These are phyloP conservation scores for Pseudomyrmex pallidus DNA, from an alignment of 1,140 invertebrate genomes.

Conservation along the genomic window DNA sequence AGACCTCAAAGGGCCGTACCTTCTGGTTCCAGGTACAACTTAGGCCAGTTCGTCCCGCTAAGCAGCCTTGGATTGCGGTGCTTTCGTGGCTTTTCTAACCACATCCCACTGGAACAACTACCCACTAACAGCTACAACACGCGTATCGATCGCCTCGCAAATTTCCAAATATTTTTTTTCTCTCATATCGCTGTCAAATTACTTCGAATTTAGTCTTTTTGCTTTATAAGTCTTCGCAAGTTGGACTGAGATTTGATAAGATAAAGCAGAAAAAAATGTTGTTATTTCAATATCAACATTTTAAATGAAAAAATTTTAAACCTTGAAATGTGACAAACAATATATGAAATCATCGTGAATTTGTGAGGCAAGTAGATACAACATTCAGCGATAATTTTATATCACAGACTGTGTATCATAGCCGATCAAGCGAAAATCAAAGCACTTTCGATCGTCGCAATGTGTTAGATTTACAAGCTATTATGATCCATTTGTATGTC, in stretches of 20 bases:
- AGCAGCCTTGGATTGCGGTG: conserved; percentile 65
- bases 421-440: conserved; percentile 43
- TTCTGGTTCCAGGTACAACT: conserved; percentile 91
- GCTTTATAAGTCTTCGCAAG: too few relatives aligned
- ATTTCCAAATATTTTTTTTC: background rate
- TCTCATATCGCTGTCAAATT: background rate
- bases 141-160: conserved; percentile 49
- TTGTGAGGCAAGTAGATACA: conserved; percentile 44
- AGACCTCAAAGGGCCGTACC: conserved; percentile 91
- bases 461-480: conserved; percentile 34
- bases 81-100: conserved; percentile 65
- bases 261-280: background rate
- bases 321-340: background rate
- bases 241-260: too few relatives aligned
- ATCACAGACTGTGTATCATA: conserved; percentile 43
- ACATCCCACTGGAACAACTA: conserved; percentile 45
- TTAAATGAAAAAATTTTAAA: background rate
- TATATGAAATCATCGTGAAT: background rate
- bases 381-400: conserved; percentile 38
- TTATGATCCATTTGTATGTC: conserved; percentile 37
- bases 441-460: conserved; percentile 31
- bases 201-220: background rate
- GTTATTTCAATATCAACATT: background rate
- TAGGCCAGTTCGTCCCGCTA: conserved; percentile 79
- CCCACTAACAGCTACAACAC: conserved; percentile 48